Evolutionary conservation across 2,113 vertebrate genomes (phyloP).

Genomic region (Petroica traversi): DNA sequence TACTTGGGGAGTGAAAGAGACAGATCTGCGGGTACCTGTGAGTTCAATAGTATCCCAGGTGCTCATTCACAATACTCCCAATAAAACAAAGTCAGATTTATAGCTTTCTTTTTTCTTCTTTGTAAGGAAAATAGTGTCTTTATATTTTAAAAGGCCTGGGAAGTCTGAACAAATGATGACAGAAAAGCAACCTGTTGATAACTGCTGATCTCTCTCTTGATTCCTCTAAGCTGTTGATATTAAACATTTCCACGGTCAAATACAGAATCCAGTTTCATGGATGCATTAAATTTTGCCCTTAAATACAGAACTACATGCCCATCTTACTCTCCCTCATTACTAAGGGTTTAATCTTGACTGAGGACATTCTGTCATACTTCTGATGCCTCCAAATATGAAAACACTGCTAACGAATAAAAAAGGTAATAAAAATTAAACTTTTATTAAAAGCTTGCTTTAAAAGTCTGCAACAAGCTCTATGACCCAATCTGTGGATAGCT

Average conservation of each 20-base stretch:
- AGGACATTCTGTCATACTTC: neutral
- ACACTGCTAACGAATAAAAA: neutral
- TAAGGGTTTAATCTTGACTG: neutral
- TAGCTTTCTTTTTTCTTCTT: neutral
- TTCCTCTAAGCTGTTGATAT: neutral
- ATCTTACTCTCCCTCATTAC: neutral
- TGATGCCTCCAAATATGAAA: neutral
- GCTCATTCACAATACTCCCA: neutral
- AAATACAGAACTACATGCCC: neutral
- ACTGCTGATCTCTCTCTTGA: neutral
- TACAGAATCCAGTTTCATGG: neutral
- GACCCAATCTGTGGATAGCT: neutral
- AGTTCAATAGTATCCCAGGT: neutral
- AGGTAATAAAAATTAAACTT: neutral
- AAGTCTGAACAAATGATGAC: neutral
- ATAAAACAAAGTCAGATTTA: slow-evolving; percentile 2
- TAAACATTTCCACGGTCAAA: neutral
- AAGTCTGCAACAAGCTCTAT: neutral
- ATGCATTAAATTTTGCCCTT: neutral
- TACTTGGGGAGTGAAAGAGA: slow-evolving; percentile 38
- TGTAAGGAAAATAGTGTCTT: neutral
- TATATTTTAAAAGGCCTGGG: neutral
- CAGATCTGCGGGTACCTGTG: slow-evolving; percentile 1
- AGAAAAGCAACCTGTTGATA: neutral
- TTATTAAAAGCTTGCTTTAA: neutral